Evolutionary conservation across 1,140 invertebrate species (phyloP).

Genomic region (Leptestheria dahalacensis): DNA sequence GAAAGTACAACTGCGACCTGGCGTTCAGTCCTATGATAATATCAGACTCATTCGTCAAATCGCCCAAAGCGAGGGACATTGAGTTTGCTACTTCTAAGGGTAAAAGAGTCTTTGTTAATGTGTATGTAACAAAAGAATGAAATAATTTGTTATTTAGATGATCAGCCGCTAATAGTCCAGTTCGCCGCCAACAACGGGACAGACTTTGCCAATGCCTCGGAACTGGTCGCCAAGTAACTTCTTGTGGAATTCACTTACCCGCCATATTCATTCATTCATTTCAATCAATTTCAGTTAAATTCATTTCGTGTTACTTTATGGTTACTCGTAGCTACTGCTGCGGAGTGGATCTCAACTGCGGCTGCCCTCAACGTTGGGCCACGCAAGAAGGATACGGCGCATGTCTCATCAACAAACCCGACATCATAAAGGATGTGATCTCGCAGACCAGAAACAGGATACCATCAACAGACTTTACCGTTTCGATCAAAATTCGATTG

Average conservation of each 20-base stretch:
- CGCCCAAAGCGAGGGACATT: constrained; percentile 65
- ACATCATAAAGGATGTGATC: constrained; percentile 67
- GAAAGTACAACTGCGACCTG: constrained; percentile 72
- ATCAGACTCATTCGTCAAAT: constrained; percentile 80
- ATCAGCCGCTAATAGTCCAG: constrained; percentile 77
- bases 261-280: too few relatives aligned
- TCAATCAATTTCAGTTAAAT: too few relatives aligned
- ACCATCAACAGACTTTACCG: constrained; percentile 50
- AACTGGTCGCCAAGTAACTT: constrained; percentile 65
- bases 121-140: too few relatives aligned
- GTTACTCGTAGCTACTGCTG: constrained; percentile 47
- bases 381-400: constrained; percentile 80
- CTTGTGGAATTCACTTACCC: too few relatives aligned
- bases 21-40: constrained; percentile 94
- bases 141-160: constrained; percentile 31
- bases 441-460: constrained; percentile 54
- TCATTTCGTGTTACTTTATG: constrained; percentile 7
- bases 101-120: too few relatives aligned
- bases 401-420: constrained; percentile 63
- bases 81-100: constrained; percentile 68
- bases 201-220: constrained; percentile 71
- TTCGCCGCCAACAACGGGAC: constrained; percentile 75
- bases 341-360: constrained; percentile 92
- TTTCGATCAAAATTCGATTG: constrained; percentile 86
- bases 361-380: constrained; percentile 92